Evolutionary conservation across 2,797 vertebrate genomes (phyloP).

Genomic region (Cyclura pinguis): DNA sequence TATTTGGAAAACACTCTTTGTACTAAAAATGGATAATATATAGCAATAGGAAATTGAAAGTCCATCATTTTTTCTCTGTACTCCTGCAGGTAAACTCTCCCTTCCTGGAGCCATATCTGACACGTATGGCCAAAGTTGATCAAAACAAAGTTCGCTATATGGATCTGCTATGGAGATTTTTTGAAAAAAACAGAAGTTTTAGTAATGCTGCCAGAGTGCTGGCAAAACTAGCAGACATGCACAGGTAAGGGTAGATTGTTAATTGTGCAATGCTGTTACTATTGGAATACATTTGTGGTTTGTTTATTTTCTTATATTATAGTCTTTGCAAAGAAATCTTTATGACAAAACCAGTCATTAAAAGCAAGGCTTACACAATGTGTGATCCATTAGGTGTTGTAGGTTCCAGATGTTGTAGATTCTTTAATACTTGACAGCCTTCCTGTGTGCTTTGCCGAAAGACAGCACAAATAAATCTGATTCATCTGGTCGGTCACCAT

Average conservation of each 20-base stretch:
- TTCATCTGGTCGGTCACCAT: not conserved
- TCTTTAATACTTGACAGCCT: not conserved
- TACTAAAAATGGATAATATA: not conserved
- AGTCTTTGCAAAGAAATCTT: not conserved
- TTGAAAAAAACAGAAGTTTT: constrained; percentile 95
- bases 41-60: not conserved
- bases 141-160: constrained; percentile 97
- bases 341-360: not conserved
- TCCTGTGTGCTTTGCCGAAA: not conserved
- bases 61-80: not conserved
- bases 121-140: constrained; percentile 95
- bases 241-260: constrained; percentile 83
- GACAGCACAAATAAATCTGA: not conserved
- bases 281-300: not conserved
- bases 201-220: constrained; percentile 93
- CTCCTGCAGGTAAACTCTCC: constrained; percentile 90
- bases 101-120: constrained; percentile 94
- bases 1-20: not conserved
- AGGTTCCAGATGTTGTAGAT: not conserved
- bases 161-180: constrained; percentile 97
- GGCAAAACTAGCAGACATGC: constrained; percentile 93
- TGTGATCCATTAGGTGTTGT: not conserved
- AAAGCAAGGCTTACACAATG: not conserved
- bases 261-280: not conserved
- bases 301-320: not conserved